A percentile compares a stretch with the other conserved stretches of the same genome.
phyloP scores from a whole-genome alignment of 2,888 invertebrate genomes.

The Oscheius sp. region DNA sequence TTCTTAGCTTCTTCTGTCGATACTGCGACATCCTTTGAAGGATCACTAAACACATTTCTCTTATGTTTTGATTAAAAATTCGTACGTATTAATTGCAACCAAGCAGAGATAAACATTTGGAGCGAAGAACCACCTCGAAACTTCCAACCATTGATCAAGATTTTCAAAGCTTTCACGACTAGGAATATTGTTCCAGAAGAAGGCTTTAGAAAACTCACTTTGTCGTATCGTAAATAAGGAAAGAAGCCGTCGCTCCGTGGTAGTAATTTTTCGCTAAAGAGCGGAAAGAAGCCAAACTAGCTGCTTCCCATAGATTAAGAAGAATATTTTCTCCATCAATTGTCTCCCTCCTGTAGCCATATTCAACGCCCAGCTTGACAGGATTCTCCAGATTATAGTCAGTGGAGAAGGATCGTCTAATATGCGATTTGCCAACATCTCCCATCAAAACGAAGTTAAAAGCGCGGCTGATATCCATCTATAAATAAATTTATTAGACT shows the following conservation, averaged over 20 bases:
- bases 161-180: constrained; percentile 8
- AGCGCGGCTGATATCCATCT: background rate
- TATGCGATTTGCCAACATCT: constrained; percentile 18
- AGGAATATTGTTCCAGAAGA: background rate
- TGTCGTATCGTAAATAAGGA: constrained; percentile 1
- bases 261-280: constrained; percentile 14
- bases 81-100: constrained; percentile 15
- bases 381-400: constrained; percentile 12
- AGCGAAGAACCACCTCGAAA: constrained; percentile 3
- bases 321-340: background rate
- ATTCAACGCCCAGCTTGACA: constrained; percentile 15
- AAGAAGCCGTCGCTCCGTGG: constrained; percentile 16
- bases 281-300: constrained; percentile 21
- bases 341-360: constrained; percentile 1
- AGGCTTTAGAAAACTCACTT: constrained; percentile 1
- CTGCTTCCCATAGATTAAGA: constrained; percentile 6
- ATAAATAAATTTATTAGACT: background rate
- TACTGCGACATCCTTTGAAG: background rate
- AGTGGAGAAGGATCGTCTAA: background rate
- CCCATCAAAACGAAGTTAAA: constrained; percentile 15
- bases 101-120: background rate
- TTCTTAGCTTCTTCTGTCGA: background rate
- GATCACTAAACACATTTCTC: background rate
- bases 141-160: constrained; percentile 6
- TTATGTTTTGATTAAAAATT: too few relatives aligned